Base-by-base conservation (phyloP, 1,140 invertebrate genomes). In the Drosophila bocqueti region DNA sequence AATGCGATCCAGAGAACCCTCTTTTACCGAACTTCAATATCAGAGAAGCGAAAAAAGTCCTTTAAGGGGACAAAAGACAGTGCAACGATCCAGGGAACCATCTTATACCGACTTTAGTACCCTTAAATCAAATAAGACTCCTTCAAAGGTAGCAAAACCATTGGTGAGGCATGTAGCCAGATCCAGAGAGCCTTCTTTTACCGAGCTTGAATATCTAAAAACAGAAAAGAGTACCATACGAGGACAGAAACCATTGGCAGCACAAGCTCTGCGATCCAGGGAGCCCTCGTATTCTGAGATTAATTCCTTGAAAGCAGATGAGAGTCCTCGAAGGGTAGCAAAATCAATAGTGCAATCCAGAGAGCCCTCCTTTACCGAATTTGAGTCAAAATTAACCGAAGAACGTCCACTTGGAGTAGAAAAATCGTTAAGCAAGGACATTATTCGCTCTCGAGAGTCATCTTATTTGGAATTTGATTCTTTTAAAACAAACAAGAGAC, bases 131-230 rank as follows among this genome's bases (percentile, higher is more conserved):
- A 11, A 52, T 2, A 52, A 55, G 15, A 38, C 36, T 24, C 34
- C 54, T 21, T 55, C 13, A 15, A 36, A 13, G 31, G 34, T 34
- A 7, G 55, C 4, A 31, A 59, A 59, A 18, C 24, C 57, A 1
- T 29, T 40, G 7, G 5, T 11, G 2, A 15, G 9, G 1, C 29
- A 11, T 10, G 26, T 11, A 21, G 13, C 4, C 26, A 11, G 29
- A 21, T 64, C 61, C 9, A 31, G 36, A 24, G 61, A 57, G 24
- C n/a, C 34, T 9, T 64, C 61, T 5, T 55, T 40, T 24, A 64
- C 13, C 0, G 61, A 64, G 9, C 10, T 64, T 8, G 13, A 40
- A 29, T 54, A 26, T 18, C 10, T 40, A 0, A 36, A 6, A 11
- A 36, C 45, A 3, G 34, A 40, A 1, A 64, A 40, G 11, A 69